Percentiles rank a stretch among this genome's conserved stretches.
These are phyloP conservation scores for Erebia palarica DNA, from an alignment of 2,888 invertebrate species.

Conservation along the genomic window DNA sequence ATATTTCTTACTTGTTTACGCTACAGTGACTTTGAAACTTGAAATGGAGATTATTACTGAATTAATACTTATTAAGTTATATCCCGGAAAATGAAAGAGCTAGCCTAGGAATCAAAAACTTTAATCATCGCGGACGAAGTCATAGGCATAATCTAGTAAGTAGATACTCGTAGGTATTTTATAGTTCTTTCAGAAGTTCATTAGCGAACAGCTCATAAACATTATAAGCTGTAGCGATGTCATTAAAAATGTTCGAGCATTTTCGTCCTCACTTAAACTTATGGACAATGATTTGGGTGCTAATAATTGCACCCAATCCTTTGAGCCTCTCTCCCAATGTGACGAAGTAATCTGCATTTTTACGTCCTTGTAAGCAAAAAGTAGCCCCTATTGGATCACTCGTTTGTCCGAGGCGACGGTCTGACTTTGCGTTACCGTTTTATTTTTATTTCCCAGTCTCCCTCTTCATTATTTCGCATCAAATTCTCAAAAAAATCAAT, in stretches of 20 bases:
- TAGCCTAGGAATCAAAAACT: too few relatives aligned
- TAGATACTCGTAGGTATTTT: not conserved
- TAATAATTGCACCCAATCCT: slow-evolving; percentile 40
- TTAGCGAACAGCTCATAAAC: not conserved
- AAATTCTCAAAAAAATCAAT: slow-evolving; percentile 32
- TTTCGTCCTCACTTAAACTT: slow-evolving; percentile 27
- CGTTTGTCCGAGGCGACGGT: slow-evolving; percentile 47
- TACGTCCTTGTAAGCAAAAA: slow-evolving; percentile 46
- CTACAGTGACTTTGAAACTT: too few relatives aligned
- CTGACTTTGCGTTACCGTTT: slow-evolving; percentile 47
- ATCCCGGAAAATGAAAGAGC: too few relatives aligned
- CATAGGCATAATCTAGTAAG: too few relatives aligned
- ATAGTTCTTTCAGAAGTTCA: not conserved
- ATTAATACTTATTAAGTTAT: too few relatives aligned
- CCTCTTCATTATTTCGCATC: slow-evolving; percentile 38
- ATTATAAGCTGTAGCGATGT: slow-evolving; percentile 14
- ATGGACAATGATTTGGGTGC: slow-evolving; percentile 33
- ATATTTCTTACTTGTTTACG: too few relatives aligned
- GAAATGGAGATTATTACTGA: too few relatives aligned
- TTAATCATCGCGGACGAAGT: too few relatives aligned
- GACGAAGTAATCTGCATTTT: slow-evolving; percentile 44
- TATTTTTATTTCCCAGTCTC: slow-evolving; percentile 43
- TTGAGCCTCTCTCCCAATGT: slow-evolving; percentile 42
- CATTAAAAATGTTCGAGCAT: slow-evolving; percentile 27
- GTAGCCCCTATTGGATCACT: slow-evolving; percentile 46